Evolutionary conservation across 2,113 vertebrate genomes (phyloP).

Genomic region (Alexandromys fortis): DNA sequence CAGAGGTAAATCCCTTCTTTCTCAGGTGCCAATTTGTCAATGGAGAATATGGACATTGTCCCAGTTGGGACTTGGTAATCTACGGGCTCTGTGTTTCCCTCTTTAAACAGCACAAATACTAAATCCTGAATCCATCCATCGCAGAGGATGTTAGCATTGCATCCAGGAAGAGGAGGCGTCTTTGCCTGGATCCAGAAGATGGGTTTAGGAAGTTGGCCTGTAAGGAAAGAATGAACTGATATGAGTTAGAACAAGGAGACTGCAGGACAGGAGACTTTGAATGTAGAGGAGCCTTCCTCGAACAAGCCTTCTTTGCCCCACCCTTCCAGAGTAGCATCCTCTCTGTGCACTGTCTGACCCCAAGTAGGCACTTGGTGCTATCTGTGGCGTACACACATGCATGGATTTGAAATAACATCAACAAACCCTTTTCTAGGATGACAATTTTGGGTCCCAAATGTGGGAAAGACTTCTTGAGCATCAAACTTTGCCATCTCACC

Average conservation of each 20-base stretch:
- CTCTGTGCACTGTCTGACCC: background rate
- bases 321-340: background rate
- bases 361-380: background rate
- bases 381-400: background rate
- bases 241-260: conserved; percentile 45
- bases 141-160: conserved; percentile 69
- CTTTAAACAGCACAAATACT: conserved; percentile 77
- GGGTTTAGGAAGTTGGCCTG: conserved; percentile 73
- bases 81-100: conserved; percentile 61
- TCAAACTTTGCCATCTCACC: conserved; percentile 61
- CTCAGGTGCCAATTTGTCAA: conserved; percentile 72
- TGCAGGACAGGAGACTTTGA: background rate
- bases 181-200: conserved; percentile 73
- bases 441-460: conserved; percentile 3
- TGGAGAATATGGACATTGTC: conserved; percentile 73
- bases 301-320: background rate
- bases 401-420: conserved; percentile 36
- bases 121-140: conserved; percentile 76
- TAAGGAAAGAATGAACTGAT: conserved; percentile 58
- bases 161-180: conserved; percentile 61
- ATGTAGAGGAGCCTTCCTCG: background rate
- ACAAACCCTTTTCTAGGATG: background rate
- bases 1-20: conserved; percentile 72
- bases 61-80: conserved; percentile 72
- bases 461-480: conserved; percentile 22